Base-by-base conservation (phyloP, 2,797 vertebrate genomes). In the Rhadinocentrus ornatus region DNA sequence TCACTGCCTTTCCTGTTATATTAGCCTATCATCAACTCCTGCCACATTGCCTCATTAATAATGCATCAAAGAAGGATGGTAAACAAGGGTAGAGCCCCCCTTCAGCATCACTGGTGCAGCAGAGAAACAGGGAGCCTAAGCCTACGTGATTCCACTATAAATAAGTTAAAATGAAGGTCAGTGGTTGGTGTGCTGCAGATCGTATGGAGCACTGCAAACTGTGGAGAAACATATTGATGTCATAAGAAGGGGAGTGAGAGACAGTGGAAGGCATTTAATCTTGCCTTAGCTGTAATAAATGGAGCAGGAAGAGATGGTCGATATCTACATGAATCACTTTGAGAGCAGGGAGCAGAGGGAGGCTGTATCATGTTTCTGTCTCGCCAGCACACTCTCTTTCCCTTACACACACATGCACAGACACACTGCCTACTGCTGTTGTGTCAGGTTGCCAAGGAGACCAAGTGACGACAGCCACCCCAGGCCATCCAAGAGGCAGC, bases 81-180 rank as follows among this genome's bases (percentile, higher is more conserved):
- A 83, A 87, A 88, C 82, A 89, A 88, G 83, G 80, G 68, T 85
- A 87, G 41, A 81, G 66, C 61, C 64, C 58, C 80, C 87, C 78
- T 78, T 65, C 57, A 81, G 88, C 84, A 71, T 81, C 77, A 71
- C 73, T n/a, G 60, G 67, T 75, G 68, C 65, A 65, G 82, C 39
- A 37, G 50, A 13, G 56, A 72, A 76, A 73, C 37, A 50, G 72
- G 66, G 75, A 82, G 78, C 64, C 70, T 77, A 29, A 72, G 81
- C 63, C 69, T 89, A 89, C 85, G 89, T 90, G 88, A 92, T 80
- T 79, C 81, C 82, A 88, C 89, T 90, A 88, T 88, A 90, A 92
- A 93, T 90, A 88, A 89, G 90, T 75, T 54, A 39, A 57, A 78
- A 89, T 90, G 91, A 93, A 93, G 90, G 93, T 92, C 91, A 90